Conservation (phyloP, 2,797 vertebrate species). For the Pseudochaenichthys georgianus region DNA sequence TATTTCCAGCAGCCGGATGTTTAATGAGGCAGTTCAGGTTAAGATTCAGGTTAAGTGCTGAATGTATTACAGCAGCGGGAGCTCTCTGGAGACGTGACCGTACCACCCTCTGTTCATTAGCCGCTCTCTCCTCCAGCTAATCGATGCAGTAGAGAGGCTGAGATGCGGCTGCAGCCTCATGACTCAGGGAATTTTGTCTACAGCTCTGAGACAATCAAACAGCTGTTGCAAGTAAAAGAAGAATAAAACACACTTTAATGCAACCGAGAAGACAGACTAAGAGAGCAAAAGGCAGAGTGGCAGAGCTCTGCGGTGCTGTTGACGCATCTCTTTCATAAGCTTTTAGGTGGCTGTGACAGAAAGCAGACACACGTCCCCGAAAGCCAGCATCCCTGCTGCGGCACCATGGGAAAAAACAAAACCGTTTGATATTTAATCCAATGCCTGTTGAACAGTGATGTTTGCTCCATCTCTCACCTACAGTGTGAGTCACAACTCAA, state of each 20-base stretch:
- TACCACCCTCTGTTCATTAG: conserved; percentile 41
- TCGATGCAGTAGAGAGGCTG: conserved; percentile 24
- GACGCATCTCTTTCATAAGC: conserved; percentile 26
- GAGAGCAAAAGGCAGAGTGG: conserved; percentile 3
- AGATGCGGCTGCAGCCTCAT: conserved; percentile 13
- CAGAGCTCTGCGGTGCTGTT: conserved; percentile 13
- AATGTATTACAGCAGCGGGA: conserved; percentile 57
- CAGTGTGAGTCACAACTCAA: background rate
- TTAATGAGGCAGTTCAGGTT: conserved; percentile 61
- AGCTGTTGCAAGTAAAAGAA: conserved; percentile 25
- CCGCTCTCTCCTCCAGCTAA: conserved; percentile 41
- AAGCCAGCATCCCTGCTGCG: conserved; percentile 29
- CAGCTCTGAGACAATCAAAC: conserved; percentile 22
- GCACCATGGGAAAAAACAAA: conserved; percentile 33
- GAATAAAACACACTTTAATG: conserved; percentile 1
- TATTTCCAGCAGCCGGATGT: conserved; percentile 61
- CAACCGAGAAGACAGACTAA: background rate
- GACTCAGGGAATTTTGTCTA: background rate
- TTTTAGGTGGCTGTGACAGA: conserved; percentile 52
- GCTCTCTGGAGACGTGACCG: conserved; percentile 47
- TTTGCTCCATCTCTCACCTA: conserved; percentile 24
- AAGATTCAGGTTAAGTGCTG: conserved; percentile 65
- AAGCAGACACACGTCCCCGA: conserved; percentile 36
- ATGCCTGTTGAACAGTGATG: background rate
- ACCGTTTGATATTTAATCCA: conserved; percentile 12